phyloP scores from a whole-genome alignment of 2,113 vertebrate species.

The Pteropus alecto region DNA sequence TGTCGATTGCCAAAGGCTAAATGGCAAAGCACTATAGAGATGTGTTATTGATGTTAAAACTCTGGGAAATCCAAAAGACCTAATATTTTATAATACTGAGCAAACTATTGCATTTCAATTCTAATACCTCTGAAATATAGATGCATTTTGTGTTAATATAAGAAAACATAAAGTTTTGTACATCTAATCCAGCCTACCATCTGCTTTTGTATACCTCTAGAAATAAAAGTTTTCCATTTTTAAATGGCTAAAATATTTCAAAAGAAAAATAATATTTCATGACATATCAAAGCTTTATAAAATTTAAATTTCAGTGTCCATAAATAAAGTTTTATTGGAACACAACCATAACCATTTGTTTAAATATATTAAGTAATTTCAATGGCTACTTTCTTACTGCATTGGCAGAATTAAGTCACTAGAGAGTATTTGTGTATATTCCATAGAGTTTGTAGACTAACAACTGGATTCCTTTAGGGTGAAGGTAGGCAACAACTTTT shows the following conservation, averaged over 20 bases:
- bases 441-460: not conserved
- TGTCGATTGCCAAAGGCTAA: not conserved
- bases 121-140: not conserved
- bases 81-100: not conserved
- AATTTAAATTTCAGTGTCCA: not conserved
- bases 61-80: not conserved
- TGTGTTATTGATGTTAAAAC: not conserved
- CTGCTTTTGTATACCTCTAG: not conserved
- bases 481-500: not conserved
- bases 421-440: not conserved
- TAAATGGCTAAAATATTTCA: not conserved
- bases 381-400: not conserved
- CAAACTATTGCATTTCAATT: not conserved
- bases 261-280: not conserved
- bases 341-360: not conserved
- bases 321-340: conserved; percentile 1
- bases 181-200: not conserved
- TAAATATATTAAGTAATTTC: not conserved
- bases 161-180: not conserved
- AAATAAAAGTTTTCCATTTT: not conserved
- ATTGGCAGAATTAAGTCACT: not conserved
- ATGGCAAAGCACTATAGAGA: not conserved
- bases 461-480: not conserved
- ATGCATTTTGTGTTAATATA: not conserved
- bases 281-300: not conserved